phyloP scores from a whole-genome alignment of 35 echinoderm and acorn worm species.

The Stichopus chloronotus region DNA sequence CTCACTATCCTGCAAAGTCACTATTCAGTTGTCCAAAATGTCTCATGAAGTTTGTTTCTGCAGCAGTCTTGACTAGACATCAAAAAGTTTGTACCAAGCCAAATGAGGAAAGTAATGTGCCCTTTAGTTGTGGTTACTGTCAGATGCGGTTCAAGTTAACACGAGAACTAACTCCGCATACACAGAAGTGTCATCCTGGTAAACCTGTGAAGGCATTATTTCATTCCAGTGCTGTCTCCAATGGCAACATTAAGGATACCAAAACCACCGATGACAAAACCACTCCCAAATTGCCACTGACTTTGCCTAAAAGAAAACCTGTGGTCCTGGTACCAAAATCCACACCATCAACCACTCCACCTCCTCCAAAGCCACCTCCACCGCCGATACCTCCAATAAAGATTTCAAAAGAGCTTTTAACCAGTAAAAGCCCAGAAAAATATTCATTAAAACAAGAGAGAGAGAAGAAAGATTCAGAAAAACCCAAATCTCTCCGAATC shows the following conservation, averaged over 20 bases:
- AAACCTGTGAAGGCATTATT: not conserved
- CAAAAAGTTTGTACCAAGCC: constrained; percentile 41
- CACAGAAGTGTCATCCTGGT: constrained; percentile 42
- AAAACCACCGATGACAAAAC: constrained; percentile 28
- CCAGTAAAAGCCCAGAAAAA: not conserved
- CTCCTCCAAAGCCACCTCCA: not conserved
- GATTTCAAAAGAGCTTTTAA: not conserved
- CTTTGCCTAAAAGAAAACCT: not conserved
- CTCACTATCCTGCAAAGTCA: constrained; percentile 30
- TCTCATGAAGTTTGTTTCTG: constrained; percentile 50
- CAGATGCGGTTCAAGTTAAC: constrained; percentile 48
- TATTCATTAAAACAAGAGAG: not conserved
- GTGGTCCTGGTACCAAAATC: not conserved
- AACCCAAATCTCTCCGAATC: not conserved
- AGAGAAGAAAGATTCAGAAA: not conserved
- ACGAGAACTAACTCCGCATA: constrained; percentile 49
- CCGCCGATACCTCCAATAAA: not conserved
- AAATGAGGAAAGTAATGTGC: constrained; percentile 9
- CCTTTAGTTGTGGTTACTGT: constrained; percentile 50
- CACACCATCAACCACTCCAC: not conserved
- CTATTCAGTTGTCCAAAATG: constrained; percentile 53
- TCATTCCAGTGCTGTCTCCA: not conserved
- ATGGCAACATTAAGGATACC: not conserved
- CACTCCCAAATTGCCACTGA: not conserved
- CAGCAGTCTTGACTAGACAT: constrained; percentile 34